Evolutionary conservation across 2,113 vertebrate genomes (phyloP), one percentile per base, ranked within the genome.

Genomic region (Pongo abelii): DNA sequence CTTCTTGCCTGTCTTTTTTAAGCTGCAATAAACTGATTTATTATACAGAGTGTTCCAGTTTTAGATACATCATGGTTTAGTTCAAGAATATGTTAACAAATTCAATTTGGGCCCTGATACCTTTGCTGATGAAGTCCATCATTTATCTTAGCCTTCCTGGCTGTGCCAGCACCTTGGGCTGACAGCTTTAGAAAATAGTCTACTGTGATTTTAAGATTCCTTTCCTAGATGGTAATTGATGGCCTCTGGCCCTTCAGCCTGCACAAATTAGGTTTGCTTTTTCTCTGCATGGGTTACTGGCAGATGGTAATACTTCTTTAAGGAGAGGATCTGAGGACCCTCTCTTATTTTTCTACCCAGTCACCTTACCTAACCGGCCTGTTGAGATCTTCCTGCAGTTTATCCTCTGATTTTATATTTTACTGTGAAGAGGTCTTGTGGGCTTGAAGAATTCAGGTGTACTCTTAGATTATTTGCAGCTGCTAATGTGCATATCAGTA

Each of bases 1-100:
- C 61, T 92, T 87, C 32, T 67, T 80, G 43, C 48, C 38, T 94
- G 50, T 90, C 48, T 25, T 52, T 96, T 84, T 72, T 83, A 89
- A 97, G 59, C 77, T 72, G 48, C 43, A 40, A 0, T 64, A 85
- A 91, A n/a, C 77, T 81, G 67, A 91, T 81, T 87, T 91, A 72
- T 97, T 93, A 84, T 43, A 84, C 43, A 67, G 18, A 88, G 16
- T 89, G 43, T 94, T 95, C 40, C 70, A 70, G 67, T 22, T 74
- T 74, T 89, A 84, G 40, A 86, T 59, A 83, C 22, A 74, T 78
- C 57, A 57, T n/a, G 17, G 16, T 83, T 93, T 95, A 89, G 84
- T 90, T 96, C 43, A 92, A 38, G 91, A 95, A 52, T 83, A 72
- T 57, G 87, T 84, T 88, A 88, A 91, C 67, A 89, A 52, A 90